Conservation (phyloP, 2,113 vertebrate genomes). For the zebrafish (Danio rerio) region DNA sequence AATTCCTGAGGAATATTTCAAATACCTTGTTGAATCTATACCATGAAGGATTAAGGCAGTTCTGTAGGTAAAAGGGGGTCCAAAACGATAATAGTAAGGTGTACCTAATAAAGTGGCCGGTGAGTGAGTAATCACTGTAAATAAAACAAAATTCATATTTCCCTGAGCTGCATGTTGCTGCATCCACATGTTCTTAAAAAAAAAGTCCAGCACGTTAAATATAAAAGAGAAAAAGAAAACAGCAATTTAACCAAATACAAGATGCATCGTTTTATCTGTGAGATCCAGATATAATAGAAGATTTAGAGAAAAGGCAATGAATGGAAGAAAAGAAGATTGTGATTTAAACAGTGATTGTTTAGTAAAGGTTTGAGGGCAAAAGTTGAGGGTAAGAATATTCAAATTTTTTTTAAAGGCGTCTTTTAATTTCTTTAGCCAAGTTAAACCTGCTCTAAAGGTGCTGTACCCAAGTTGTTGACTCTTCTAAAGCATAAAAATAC, state of each 20-base stretch:
- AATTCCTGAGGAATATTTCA: too few relatives aligned
- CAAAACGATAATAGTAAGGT: too few relatives aligned
- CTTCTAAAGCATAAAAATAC: too few relatives aligned
- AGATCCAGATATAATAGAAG: background rate
- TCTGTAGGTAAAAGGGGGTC: too few relatives aligned
- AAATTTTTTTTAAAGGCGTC: too few relatives aligned
- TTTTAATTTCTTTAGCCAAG: background rate
- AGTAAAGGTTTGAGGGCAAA: background rate
- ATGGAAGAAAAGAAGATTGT: background rate
- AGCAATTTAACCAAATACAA: background rate
- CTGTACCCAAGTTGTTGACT: too few relatives aligned
- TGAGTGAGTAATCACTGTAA: background rate
- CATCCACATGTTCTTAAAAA: background rate
- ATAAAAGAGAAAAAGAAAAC: background rate
- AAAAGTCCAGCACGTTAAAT: background rate
- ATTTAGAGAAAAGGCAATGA: background rate
- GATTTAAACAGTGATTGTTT: background rate
- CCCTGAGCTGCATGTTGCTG: background rate
- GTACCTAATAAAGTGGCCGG: too few relatives aligned
- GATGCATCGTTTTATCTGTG: background rate
- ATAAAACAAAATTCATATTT: background rate
- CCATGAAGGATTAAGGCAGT: too few relatives aligned
- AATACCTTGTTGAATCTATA: too few relatives aligned
- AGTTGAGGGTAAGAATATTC: background rate
- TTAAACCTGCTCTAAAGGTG: too few relatives aligned